phyloP scores from a whole-genome alignment of 2,888 invertebrate genomes.

The Drosophila imparisetae region DNA sequence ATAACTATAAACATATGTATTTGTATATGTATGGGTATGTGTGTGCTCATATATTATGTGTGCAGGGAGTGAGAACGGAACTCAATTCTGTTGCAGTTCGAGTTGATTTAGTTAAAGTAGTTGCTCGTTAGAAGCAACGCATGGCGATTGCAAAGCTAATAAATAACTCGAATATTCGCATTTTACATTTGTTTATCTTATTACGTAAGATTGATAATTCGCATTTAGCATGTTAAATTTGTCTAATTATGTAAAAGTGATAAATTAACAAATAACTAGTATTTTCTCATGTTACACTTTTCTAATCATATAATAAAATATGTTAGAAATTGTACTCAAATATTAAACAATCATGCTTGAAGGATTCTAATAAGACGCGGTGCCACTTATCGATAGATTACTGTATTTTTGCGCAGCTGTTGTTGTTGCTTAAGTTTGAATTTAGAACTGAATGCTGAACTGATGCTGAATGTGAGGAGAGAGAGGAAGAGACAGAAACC shows the following conservation, averaged over 20 bases:
- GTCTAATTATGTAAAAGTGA: not conserved
- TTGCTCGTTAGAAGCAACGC: not conserved
- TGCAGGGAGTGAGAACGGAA: constrained; percentile 20
- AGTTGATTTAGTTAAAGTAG: constrained; percentile 33
- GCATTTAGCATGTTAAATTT: not conserved
- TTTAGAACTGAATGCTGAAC: constrained; percentile 24
- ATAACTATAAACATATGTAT: constrained; percentile 38
- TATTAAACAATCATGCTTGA: not conserved
- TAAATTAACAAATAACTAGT: not conserved
- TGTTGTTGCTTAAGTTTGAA: constrained; percentile 30
- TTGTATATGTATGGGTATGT: not conserved
- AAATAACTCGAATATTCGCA: not conserved
- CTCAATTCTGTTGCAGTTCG: constrained; percentile 32
- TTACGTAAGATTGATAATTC: not conserved
- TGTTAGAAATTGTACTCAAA: not conserved
- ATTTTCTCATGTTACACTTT: not conserved
- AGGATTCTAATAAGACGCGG: not conserved
- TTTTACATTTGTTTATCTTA: not conserved
- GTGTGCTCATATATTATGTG: constrained; percentile 23
- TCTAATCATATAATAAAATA: not conserved
- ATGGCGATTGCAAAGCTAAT: not conserved
- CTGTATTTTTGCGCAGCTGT: constrained; percentile 31
- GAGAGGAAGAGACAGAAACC: constrained; percentile 9
- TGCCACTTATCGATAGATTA: not conserved
- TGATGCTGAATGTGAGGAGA: constrained; percentile 14